Evolutionary conservation across 2,797 vertebrate species (phyloP).

Genomic region (Eidolon dupreanum): DNA sequence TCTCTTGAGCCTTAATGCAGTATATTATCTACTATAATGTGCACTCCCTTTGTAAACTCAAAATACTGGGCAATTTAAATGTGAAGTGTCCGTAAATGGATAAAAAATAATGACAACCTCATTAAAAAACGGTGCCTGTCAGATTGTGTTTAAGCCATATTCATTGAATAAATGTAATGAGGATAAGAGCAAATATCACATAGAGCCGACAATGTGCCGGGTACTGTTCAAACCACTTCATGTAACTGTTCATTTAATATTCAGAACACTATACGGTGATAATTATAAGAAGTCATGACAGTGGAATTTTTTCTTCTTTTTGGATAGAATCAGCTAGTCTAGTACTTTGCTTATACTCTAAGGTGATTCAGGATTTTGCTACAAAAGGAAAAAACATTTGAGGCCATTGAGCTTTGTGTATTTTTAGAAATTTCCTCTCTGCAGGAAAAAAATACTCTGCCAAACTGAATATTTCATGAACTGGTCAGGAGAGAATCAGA

Average conservation of each 20-base stretch:
- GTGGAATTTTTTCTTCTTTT: neutral
- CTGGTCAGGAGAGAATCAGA: neutral
- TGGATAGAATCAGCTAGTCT: neutral
- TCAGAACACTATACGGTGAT: neutral
- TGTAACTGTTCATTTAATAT: neutral
- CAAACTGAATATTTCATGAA: slow-evolving; percentile 48
- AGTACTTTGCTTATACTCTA: neutral
- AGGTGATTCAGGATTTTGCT: slow-evolving; percentile 30
- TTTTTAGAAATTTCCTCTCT: slow-evolving; percentile 42
- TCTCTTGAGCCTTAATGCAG: neutral
- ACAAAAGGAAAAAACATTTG: neutral
- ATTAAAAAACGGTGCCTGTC: neutral
- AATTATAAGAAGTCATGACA: neutral
- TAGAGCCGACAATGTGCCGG: neutral
- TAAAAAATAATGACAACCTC: neutral
- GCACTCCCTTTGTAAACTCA: neutral
- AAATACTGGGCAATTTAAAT: neutral
- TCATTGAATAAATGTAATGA: neutral
- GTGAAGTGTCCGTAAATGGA: neutral
- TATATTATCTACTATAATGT: neutral
- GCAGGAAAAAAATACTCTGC: neutral
- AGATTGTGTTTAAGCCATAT: neutral
- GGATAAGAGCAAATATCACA: neutral
- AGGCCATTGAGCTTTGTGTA: neutral
- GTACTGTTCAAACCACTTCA: neutral